Base-by-base conservation (phyloP, 1,140 invertebrate species). In the Homalodisca vitripennis region DNA sequence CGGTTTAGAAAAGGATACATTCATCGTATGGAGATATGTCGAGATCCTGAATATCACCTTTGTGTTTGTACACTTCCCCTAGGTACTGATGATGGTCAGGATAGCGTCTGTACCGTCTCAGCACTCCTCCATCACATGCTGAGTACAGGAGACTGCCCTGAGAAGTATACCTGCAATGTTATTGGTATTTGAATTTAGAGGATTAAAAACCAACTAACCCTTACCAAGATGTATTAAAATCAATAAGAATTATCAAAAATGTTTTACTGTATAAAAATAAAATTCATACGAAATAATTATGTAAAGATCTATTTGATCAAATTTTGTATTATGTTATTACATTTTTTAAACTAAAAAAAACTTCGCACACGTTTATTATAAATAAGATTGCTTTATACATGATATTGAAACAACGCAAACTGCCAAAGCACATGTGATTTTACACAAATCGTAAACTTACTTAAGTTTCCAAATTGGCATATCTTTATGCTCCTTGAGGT, bases 11-110 rank as follows among this genome's bases (percentile, higher is more conserved):
- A 82, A 82, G 80, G 79, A 80, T 83, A 84, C 83, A 84, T 77
- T 84, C 83, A 77, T 85, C 83, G 72, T 82, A 84, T 3, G 82
- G 79, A 14, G 83, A 84, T 66, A 85, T 81, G 75, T 85, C 83
- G 48, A 85, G 77, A 67, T 85, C 83, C 71, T 83, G 81, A 70
- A 84, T 81, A 72, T 83, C 82, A 24, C 77, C 77, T 75, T 82
- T 82, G 72, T 85, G 83, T 1, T 74, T 70, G 73, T 79, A 83
- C 34, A 84, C 79, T 69, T 83, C 81, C 22, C 83, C 82, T 2
- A 84, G 71, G 73, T 80, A 83, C 71, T 80, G 77, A 71, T 84
- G 82, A 71, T 80, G 77, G 71, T 82, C 78, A n/a, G 82, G 81
- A 76, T 82, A 82, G 17, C 82, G 75, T 65, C 82, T 75, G 67